These are phyloP conservation scores for Dallia pectoralis DNA, from an alignment of 2,797 vertebrate genomes.

Conservation along the genomic window DNA sequence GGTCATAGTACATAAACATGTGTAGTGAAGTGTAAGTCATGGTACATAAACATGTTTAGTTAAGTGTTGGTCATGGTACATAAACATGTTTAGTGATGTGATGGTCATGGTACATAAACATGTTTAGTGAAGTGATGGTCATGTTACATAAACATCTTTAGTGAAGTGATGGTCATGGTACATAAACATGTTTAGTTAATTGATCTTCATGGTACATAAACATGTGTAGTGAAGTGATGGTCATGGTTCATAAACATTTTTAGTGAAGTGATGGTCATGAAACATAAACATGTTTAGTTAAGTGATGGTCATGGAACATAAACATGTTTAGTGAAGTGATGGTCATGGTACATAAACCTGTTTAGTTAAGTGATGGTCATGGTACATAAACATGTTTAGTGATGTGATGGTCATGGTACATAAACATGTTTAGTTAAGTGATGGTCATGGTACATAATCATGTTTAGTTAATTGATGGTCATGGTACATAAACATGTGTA, in stretches of 20 bases:
- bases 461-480: neutral
- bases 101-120: neutral
- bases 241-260: neutral
- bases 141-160: neutral
- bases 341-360: too few relatives aligned
- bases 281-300: too few relatives aligned
- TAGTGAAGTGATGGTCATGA: too few relatives aligned
- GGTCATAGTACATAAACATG: neutral
- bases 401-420: neutral
- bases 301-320: neutral
- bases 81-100: neutral
- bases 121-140: neutral
- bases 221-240: neutral
- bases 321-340: constrained; percentile 1
- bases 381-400: neutral
- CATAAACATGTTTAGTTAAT: neutral
- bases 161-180: neutral
- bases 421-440: neutral
- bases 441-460: too few relatives aligned
- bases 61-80: neutral
- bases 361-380: neutral
- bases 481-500: neutral
- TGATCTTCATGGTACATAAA: neutral
- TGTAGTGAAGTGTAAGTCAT: too few relatives aligned
- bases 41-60: too few relatives aligned